Evolutionary conservation across 2,888 invertebrate species (phyloP).

Genomic region (Tolmerus cingulatus): DNA sequence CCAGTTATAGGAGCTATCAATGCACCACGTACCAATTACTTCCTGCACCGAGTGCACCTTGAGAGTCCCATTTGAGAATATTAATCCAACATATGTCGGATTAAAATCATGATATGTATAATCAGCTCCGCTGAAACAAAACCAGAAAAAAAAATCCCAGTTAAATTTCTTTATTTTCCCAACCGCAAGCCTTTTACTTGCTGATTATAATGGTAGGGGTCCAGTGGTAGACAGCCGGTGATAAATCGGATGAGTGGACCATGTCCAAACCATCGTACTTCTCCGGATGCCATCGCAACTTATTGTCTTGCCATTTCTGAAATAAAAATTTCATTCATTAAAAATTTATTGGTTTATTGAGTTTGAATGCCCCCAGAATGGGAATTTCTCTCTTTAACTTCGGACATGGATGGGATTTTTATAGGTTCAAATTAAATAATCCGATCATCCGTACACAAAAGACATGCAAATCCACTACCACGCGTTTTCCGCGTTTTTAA

Average conservation of each 20-base stretch:
- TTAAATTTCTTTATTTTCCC: not conserved
- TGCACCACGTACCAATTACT: conserved; percentile 56
- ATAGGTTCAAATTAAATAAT: conserved; percentile 27
- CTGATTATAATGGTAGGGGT: conserved; percentile 54
- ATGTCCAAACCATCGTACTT: conserved; percentile 66
- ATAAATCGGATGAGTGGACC: conserved; percentile 45
- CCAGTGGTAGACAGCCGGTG: conserved; percentile 51
- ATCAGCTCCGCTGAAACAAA: conserved; percentile 21
- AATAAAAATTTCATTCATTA: conserved; percentile 47
- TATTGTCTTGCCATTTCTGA: conserved; percentile 72
- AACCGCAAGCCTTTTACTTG: conserved; percentile 53
- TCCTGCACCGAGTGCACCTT: not conserved
- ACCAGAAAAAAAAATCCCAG: not conserved
- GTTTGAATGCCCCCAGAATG: not conserved
- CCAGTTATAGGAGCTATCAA: conserved; percentile 57
- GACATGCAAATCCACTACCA: not conserved
- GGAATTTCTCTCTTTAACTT: not conserved
- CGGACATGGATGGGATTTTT: not conserved
- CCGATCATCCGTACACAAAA: not conserved
- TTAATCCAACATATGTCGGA: conserved; percentile 6
- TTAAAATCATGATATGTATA: conserved; percentile 14
- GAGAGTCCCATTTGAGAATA: conserved; percentile 13
- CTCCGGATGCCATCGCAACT: conserved; percentile 69
- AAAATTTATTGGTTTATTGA: not conserved
- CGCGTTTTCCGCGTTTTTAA: not conserved